Evolutionary conservation across 1,140 invertebrate genomes (phyloP).

Genomic region (Drosophila lowei): DNA sequence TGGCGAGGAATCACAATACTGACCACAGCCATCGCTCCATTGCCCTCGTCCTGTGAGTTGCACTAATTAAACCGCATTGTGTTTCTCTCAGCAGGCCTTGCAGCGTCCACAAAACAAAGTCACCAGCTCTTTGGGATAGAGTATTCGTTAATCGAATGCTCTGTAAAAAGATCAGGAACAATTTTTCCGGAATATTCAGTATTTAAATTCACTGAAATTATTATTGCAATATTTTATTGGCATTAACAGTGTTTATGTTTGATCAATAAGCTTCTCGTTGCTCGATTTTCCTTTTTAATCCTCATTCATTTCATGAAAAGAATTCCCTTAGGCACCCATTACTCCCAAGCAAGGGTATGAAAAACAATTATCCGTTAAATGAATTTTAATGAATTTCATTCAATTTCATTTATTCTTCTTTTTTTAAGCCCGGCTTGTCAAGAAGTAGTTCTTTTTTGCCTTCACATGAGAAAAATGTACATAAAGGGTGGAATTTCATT

Average conservation of each 20-base stretch:
- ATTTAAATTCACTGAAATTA: no score
- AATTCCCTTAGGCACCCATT: no score
- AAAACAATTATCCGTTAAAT: slow-evolving; percentile 41
- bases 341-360: slow-evolving; percentile 10
- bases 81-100: slow-evolving; percentile 8
- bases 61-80: slow-evolving; percentile 57
- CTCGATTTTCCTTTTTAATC: no score
- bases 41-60: slow-evolving; percentile 13
- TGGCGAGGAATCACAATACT: slow-evolving; percentile 3
- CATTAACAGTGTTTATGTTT: no score
- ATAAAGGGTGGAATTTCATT: slow-evolving; percentile 13
- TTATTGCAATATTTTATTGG: no score
- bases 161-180: no score
- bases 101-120: neutral
- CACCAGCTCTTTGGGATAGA: neutral
- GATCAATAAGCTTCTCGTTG: no score
- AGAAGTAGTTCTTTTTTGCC: neutral
- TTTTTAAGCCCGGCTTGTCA: slow-evolving; percentile 12
- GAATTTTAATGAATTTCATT: slow-evolving; percentile 43
- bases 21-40: slow-evolving; percentile 14
- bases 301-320: no score
- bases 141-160: no score
- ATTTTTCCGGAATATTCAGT: no score
- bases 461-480: neutral
- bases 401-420: slow-evolving; percentile 19